These are phyloP conservation scores for Spinus pinus DNA, from an alignment of 2,797 vertebrate genomes.

Conservation along the genomic window DNA sequence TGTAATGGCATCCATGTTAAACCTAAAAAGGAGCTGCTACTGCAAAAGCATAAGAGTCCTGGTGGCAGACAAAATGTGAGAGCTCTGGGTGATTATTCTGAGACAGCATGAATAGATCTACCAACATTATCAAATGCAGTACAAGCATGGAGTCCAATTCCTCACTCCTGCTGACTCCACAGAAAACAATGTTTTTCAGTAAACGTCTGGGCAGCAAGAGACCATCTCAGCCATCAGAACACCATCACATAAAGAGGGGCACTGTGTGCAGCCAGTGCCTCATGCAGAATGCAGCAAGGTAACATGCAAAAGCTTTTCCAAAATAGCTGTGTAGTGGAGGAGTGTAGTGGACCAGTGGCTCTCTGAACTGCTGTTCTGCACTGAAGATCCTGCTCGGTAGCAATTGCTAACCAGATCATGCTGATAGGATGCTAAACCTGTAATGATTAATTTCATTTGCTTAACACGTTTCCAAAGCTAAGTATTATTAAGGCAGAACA, in stretches of 20 bases:
- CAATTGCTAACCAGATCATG: neutral
- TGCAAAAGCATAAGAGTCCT: neutral
- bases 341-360: neutral
- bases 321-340: neutral
- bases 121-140: neutral
- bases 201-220: neutral
- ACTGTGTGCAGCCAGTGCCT: fast-evolving
- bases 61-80: neutral
- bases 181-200: neutral
- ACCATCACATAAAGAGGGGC: fast-evolving
- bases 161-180: neutral
- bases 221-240: neutral
- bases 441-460: neutral
- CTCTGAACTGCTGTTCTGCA: neutral
- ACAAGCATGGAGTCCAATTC: neutral
- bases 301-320: neutral
- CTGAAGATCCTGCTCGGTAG: neutral
- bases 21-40: neutral
- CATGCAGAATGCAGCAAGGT: fast-evolving
- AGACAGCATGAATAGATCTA: neutral
- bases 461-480: neutral
- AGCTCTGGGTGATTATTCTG: neutral
- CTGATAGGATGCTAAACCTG: neutral
- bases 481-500: neutral
- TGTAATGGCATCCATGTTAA: neutral